Evolutionary conservation across 2,888 invertebrate species (phyloP), one percentile per base, ranked within the genome.

Genomic region (Cylindroiulus punctatus): DNA sequence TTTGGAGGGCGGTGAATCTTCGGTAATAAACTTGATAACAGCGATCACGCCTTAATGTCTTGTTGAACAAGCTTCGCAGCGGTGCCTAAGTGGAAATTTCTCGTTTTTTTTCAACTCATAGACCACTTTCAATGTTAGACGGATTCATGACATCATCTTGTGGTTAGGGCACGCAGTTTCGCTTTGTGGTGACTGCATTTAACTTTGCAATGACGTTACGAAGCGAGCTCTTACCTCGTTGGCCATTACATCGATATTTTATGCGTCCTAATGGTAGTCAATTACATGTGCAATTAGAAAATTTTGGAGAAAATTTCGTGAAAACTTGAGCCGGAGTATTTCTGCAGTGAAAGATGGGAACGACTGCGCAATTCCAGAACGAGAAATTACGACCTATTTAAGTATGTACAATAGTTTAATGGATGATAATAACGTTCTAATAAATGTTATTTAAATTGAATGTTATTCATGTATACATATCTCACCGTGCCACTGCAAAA

Each of bases 11-110:
- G 76, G 26, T 7, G 76, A 26, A 76, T 76, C 76, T 76, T 76
- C 10, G 26, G 76, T 76, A 76, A 76, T 76, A 76, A 76, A 76
- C 76, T 76, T 30, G 76, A 76, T 76, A 76, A 22, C 30, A 76
- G 22, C 26, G 76, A 76, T 76, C 76, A 76, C 76, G 76, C 76
- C 76, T 76, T 76, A 76, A 76, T 76, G 76, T 76, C 76, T 76
- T 30, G 76, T 76, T 76, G 76, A 76, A 76, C 76, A 76, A 76
- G 57, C 57, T 19, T n/a, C 22, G 22, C 22, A 57, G n/a, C 76
- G 76, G 30, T 76, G 76, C 14, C 30, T 76, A 14, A 30, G 30
- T 22, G 26, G 76, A 76, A 76, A 76, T 76, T 76, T 76, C 4
- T 14, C 4, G 2, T 65, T 65, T 30, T 76, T 76, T 76, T 57